These are phyloP conservation scores for Drosophila dives DNA, from an alignment of 2,888 invertebrate species.

Conservation along the genomic window DNA sequence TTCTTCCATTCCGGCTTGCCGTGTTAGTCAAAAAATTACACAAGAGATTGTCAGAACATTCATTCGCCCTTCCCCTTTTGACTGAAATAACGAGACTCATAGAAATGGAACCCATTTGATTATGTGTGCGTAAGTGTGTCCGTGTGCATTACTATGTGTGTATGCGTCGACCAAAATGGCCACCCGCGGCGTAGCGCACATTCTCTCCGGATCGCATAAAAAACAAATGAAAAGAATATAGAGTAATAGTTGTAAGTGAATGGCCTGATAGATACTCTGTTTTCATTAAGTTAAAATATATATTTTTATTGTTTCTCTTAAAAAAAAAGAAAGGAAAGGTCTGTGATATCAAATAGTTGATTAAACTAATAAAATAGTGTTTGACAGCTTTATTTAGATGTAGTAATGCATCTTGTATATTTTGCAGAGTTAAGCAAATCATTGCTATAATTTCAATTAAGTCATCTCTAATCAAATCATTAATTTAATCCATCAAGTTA, in stretches of 20 bases:
- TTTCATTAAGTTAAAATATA: not conserved
- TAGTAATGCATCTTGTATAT: not conserved
- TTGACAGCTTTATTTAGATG: not conserved
- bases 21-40: constrained; percentile 59
- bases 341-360: not conserved
- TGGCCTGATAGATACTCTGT: constrained; percentile 17
- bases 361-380: not conserved
- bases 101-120: constrained; percentile 49
- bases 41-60: constrained; percentile 39
- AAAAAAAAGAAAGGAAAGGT: not conserved
- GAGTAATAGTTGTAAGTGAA: not conserved
- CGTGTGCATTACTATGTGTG: not conserved
- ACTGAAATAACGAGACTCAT: constrained; percentile 44
- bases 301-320: not conserved
- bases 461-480: not conserved
- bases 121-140: constrained; percentile 21
- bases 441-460: constrained; percentile 11
- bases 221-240: constrained; percentile 26
- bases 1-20: constrained; percentile 20
- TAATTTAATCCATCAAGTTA: constrained; percentile 8
- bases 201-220: constrained; percentile 28
- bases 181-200: constrained; percentile 29
- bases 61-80: constrained; percentile 1
- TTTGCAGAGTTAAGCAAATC: not conserved
- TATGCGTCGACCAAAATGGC: constrained; percentile 14